Evolutionary conservation across 2,888 invertebrate genomes (phyloP), one percentile per base, ranked within the genome.

Genomic region (Mesorhabditis belari): DNA sequence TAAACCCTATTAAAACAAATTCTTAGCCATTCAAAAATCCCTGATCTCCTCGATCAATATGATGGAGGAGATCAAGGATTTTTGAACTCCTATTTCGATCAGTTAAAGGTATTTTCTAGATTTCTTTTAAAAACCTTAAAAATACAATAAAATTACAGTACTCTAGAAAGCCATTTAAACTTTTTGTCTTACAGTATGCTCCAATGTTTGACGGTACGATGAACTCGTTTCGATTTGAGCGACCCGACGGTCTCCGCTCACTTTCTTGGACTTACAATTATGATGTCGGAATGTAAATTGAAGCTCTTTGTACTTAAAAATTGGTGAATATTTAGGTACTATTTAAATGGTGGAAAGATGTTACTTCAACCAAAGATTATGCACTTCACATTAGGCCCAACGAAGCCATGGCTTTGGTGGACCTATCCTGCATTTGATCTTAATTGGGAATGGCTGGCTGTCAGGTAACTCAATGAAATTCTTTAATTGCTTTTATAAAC

Each of bases 41-140:
- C 65, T 77, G 77, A 63, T 77, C 77, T 19, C 77, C 76, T 0
- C 77, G 75, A 56, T 77, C 77, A 58, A 6, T 77, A 77, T 58
- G 77, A 77, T 56, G 76, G 77, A 0, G 76, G 77, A 19, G 77
- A 77, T 63, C 77, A 77, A 66, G 77, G 77, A 19, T 77, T 76
- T 59, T 59, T 77, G 9, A 77, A 77, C 56, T 60, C 69, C 23
- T 77, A 67, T 61, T 76, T 72, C 57, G 21, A 52, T n/a, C 63
- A 74, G n/a, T 58, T 76, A 25, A 74, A 69, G 26, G 44, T 35
- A 35, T n/a, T n/a, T n/a, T n/a, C n/a, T n/a, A n/a, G n/a, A n/a
- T n/a, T n/a, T n/a, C n/a, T n/a, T n/a, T n/a, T n/a, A n/a, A n/a
- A n/a, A n/a, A n/a, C n/a, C n/a, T n/a, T n/a, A n/a, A n/a, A n/a